Conservation (phyloP, 2,797 vertebrate species). For the Sciurus vulgaris region DNA sequence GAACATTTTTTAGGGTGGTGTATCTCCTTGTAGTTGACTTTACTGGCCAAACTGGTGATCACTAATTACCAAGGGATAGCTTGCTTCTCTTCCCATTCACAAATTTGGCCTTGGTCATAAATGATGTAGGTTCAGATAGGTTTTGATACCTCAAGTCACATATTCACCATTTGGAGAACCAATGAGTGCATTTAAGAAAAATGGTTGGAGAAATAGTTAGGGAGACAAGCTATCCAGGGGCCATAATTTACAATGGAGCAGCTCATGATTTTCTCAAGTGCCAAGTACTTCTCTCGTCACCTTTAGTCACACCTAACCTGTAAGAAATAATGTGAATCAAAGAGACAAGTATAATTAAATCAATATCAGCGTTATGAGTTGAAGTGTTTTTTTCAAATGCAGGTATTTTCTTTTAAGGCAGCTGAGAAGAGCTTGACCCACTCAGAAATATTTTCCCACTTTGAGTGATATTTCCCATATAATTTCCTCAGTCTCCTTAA, state of each 20-base stretch:
- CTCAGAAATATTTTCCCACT: neutral
- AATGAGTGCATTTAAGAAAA: slow-evolving; percentile 2
- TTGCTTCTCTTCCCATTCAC: neutral
- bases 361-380: neutral
- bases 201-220: neutral
- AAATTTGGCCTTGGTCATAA: neutral
- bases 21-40: neutral
- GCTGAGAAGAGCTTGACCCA: neutral
- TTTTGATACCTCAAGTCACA: neutral
- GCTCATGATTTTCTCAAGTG: neutral
- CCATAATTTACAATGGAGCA: neutral
- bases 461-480: neutral
- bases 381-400: neutral
- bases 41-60: neutral
- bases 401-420: neutral
- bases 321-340: neutral
- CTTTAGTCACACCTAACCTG: neutral
- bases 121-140: neutral
- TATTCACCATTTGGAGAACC: slow-evolving; percentile 54
- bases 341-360: neutral
- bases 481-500: neutral
- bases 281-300: slow-evolving; percentile 14
- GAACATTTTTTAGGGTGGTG: neutral
- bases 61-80: neutral
- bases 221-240: neutral